Base-by-base conservation (phyloP, 2,797 vertebrate genomes). In the Ispidina lecontei region DNA sequence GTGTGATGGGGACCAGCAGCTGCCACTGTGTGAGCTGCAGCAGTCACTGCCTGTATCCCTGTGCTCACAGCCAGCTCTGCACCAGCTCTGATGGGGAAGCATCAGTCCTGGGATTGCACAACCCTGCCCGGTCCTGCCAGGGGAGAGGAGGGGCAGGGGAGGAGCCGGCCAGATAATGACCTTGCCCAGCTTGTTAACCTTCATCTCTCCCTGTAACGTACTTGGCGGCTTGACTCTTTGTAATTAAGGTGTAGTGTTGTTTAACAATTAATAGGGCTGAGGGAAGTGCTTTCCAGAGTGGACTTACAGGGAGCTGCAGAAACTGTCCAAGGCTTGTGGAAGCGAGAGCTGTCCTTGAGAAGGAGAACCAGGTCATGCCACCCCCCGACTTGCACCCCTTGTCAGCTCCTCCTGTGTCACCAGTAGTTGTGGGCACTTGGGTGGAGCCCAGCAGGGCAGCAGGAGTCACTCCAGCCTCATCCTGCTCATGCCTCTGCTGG, bases 241-340 rank as follows among this genome's bases (percentile, higher is more conserved):
- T 37, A 70, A 89, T 90, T 75, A 69, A 73, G 76, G 26, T 1
- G 1, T 5, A 4, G 68, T 10, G 60, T 6, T 51, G 94, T 91
- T 95, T 93, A 92, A 94, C 91, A 92, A 91, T 94, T 95, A 94
- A 85, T 60, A 81, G 77, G 17, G 44, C 69, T 14, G 51, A 51
- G 51, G 54, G 72, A 94, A 64, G 33, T 6, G n/a, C 19, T 87
- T 79, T 91, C 90, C 77, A 73, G 89, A 28, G 13, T 2, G 44
- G 44, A 19, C 70, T 59, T 15, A 71, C 14, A 0, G 0, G 4
- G n/a, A 85, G 75, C 59, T 59, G 84, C 75, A 75, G 72, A 62
- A 69, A 75, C 87, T 76, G 74, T 74, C 71, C 64, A 2, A 26
- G 52, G 55, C 73, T 76, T 33, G 85, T 5, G 78, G 76, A 33